These are phyloP conservation scores for Cynocephalus volans DNA, from an alignment of 2,113 vertebrate genomes.

Conservation along the genomic window DNA sequence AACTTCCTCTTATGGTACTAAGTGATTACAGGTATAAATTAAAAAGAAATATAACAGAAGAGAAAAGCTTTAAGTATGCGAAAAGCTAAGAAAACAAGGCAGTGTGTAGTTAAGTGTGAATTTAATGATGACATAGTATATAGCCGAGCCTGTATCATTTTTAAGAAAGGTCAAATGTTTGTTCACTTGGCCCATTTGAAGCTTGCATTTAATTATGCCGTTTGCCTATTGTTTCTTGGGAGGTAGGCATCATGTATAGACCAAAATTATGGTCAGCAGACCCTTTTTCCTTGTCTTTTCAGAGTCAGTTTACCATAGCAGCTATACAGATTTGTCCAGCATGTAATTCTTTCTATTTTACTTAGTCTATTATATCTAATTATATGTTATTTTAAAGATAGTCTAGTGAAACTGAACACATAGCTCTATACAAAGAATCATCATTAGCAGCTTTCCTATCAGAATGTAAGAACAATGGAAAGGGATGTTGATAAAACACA, in stretches of 20 bases:
- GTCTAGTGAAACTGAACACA: neutral
- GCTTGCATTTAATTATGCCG: neutral
- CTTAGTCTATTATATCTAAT: constrained; percentile 35
- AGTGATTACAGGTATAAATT: constrained; percentile 20
- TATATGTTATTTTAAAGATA: constrained; percentile 64
- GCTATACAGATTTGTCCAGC: constrained; percentile 20
- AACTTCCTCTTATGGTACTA: neutral
- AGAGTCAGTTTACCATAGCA: neutral
- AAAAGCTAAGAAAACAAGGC: constrained; percentile 46
- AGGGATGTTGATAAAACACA: constrained; percentile 47
- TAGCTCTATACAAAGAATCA: constrained; percentile 66
- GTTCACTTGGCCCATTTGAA: neutral
- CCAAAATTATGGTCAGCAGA: constrained; percentile 51
- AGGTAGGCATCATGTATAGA: neutral
- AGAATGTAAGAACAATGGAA: constrained; percentile 68
- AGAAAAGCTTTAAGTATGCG: neutral
- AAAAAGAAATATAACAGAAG: neutral
- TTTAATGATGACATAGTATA: constrained; percentile 6
- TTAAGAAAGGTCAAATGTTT: constrained; percentile 41
- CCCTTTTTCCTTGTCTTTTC: constrained; percentile 14
- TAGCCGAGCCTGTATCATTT: neutral
- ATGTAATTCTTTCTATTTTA: constrained; percentile 40
- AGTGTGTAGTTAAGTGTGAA: constrained; percentile 25
- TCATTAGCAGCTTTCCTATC: constrained; percentile 51
- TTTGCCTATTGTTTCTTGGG: constrained; percentile 23